Conservation (phyloP, 2,888 invertebrate genomes). For the Trypoxylon attenuatum region DNA sequence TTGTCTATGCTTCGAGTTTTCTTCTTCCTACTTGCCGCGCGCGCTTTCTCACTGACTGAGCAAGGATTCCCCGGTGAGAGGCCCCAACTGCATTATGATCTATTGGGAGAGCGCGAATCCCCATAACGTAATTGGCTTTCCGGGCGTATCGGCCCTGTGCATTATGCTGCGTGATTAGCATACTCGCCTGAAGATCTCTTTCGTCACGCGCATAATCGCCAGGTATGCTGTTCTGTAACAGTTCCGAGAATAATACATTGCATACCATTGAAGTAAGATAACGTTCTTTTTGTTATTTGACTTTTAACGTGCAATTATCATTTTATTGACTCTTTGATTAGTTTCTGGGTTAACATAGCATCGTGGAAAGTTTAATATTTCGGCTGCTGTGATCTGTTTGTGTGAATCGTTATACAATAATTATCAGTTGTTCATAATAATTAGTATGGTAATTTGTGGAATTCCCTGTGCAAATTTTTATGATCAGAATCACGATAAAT, state of each 20-base stretch:
- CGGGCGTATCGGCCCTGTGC: constrained; percentile 58
- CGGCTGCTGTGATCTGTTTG: no score
- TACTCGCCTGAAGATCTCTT: constrained; percentile 70
- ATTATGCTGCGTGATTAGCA: constrained; percentile 68
- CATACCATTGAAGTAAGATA: neutral
- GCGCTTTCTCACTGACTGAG: constrained; percentile 43
- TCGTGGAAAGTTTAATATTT: no score
- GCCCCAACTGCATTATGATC: no score
- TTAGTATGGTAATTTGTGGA: no score
- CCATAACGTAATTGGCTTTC: constrained; percentile 72
- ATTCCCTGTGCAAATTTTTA: no score
- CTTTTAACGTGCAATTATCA: no score
- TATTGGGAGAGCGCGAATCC: constrained; percentile 47
- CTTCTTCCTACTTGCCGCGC: constrained; percentile 38
- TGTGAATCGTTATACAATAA: no score
- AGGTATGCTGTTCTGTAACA: constrained; percentile 30
- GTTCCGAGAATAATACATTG: neutral
- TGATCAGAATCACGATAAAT: no score
- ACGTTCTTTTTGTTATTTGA: neutral
- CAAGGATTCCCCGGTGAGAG: no score
- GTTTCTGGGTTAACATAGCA: no score
- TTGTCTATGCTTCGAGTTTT: constrained; percentile 52
- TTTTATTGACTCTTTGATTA: no score
- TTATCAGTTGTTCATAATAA: no score
- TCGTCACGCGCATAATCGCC: constrained; percentile 70